phyloP scores from a whole-genome alignment of 2,888 invertebrate species.

The Actias luna region DNA sequence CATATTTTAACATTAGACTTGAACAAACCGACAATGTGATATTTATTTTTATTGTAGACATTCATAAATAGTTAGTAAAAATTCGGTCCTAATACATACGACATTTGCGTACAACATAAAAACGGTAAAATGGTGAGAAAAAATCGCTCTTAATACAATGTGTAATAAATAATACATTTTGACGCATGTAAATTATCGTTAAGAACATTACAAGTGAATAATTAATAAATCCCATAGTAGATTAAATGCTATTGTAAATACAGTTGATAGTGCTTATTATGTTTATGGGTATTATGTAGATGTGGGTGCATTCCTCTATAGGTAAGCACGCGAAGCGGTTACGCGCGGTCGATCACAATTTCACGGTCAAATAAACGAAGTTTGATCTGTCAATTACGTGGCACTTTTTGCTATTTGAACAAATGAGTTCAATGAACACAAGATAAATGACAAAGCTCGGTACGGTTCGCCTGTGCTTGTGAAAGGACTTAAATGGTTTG shows the following conservation, averaged over 20 bases:
- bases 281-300: slow-evolving; percentile 16
- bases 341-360: slow-evolving; percentile 67
- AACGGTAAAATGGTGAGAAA: background rate
- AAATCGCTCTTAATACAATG: background rate
- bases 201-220: background rate
- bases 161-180: background rate
- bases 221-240: background rate
- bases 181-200: background rate
- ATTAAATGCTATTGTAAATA: background rate
- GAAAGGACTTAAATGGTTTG: slow-evolving; percentile 2
- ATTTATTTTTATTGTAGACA: slow-evolving; percentile 34
- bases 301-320: slow-evolving; percentile 44
- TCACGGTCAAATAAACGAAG: slow-evolving; percentile 72
- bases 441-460: slow-evolving; percentile 18
- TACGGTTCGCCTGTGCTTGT: background rate
- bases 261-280: background rate
- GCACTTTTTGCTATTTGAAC: slow-evolving; percentile 52
- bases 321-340: slow-evolving; percentile 58
- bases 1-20: slow-evolving; percentile 31
- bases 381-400: slow-evolving; percentile 65
- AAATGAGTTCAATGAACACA: slow-evolving; percentile 61
- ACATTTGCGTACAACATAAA: background rate
- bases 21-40: slow-evolving; percentile 46
- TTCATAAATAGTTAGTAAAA: slow-evolving; percentile 32
- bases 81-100: slow-evolving; percentile 28